phyloP scores from a whole-genome alignment of 2,888 invertebrate genomes.

The Lissonota sp. region DNA sequence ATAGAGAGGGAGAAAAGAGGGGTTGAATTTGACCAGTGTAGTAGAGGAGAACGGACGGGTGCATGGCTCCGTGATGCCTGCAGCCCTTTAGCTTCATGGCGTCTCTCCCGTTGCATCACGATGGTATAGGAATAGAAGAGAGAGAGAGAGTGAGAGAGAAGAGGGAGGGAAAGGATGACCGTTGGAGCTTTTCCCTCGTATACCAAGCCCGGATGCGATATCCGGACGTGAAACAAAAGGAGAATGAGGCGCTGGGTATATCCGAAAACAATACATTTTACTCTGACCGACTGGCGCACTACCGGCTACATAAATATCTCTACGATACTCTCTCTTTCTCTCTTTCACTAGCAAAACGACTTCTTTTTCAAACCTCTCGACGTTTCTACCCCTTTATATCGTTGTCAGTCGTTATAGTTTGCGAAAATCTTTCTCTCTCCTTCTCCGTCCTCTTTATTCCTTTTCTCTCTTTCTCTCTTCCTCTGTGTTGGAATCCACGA shows the following conservation, averaged over 20 bases:
- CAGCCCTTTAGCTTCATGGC: slow-evolving; percentile 35
- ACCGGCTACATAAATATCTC: slow-evolving; percentile 59
- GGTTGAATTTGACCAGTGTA: slow-evolving; percentile 21
- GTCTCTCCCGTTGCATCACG: slow-evolving; percentile 34
- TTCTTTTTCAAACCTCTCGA: slow-evolving; percentile 47
- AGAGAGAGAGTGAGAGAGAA: neutral
- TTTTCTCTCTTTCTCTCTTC: slow-evolving; percentile 22
- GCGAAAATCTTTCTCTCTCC: slow-evolving; percentile 34
- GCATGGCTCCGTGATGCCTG: slow-evolving; percentile 51
- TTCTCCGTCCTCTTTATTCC: neutral
- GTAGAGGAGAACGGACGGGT: slow-evolving; percentile 45
- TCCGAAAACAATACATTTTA: slow-evolving; percentile 79
- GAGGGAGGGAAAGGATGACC: slow-evolving; percentile 25
- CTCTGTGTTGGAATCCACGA: slow-evolving; percentile 42
- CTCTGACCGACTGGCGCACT: slow-evolving; percentile 64
- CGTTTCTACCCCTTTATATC: slow-evolving; percentile 22
- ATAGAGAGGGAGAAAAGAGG: slow-evolving; percentile 17
- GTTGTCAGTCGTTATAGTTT: slow-evolving; percentile 57
- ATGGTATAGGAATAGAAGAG: slow-evolving; percentile 11
- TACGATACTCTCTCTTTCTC: slow-evolving; percentile 40
- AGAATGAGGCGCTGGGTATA: slow-evolving; percentile 73
- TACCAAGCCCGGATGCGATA: slow-evolving; percentile 57
- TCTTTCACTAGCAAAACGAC: slow-evolving; percentile 48
- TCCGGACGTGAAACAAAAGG: slow-evolving; percentile 72
- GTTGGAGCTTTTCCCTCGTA: slow-evolving; percentile 54